Conservation (phyloP, 1,140 invertebrate genomes). For the Pogonognathellus flavescens region DNA sequence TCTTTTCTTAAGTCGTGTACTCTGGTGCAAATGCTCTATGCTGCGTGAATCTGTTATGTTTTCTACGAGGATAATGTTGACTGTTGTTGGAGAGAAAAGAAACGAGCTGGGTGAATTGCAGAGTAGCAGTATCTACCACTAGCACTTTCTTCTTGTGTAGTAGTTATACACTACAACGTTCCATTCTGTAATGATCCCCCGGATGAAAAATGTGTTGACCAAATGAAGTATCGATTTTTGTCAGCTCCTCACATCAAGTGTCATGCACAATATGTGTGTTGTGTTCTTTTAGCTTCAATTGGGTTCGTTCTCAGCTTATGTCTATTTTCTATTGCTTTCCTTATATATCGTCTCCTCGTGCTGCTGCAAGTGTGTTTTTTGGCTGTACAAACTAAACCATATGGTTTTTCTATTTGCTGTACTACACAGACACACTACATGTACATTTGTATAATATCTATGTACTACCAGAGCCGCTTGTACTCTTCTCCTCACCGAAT, state of each 20-base stretch:
- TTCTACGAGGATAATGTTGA: no score
- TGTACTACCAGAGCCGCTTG: neutral
- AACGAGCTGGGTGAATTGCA: neutral
- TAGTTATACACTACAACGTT: neutral
- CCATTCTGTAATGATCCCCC: slow-evolving; percentile 43
- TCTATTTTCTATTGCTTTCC: neutral
- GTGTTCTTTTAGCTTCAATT: slow-evolving; percentile 23
- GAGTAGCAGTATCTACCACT: neutral
- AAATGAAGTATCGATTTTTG: slow-evolving; percentile 59
- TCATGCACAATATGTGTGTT: slow-evolving; percentile 54
- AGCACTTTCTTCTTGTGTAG: no score
- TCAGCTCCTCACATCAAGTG: slow-evolving; percentile 50
- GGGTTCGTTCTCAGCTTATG: neutral
- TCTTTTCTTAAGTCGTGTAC: no score
- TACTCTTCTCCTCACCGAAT: no score
- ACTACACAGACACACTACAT: neutral
- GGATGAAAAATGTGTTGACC: slow-evolving; percentile 58
- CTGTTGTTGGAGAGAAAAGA: neutral
- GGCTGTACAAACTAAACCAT: neutral
- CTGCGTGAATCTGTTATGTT: no score
- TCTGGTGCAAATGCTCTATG: no score
- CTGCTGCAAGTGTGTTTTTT: neutral
- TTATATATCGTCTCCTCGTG: slow-evolving; percentile 5
- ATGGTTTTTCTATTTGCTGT: neutral
- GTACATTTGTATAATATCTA: no score